Percentiles rank a stretch among this genome's conserved stretches.
Conservation (phyloP, 2,113 vertebrate species). For the Myotis lucifugus region DNA sequence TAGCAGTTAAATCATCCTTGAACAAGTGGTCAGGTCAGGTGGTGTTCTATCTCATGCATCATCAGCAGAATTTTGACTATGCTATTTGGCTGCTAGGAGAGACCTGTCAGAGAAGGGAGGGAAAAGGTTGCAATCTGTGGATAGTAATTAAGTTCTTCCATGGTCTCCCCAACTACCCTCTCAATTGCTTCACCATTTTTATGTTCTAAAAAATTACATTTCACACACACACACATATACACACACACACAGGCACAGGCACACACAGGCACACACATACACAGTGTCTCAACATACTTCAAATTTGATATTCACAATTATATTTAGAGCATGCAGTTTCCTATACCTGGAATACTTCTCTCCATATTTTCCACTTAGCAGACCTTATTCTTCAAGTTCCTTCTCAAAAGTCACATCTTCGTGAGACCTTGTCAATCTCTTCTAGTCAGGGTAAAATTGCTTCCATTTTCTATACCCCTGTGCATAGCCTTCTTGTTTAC, state of each 20-base stretch:
- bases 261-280: fast-evolving
- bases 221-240: neutral
- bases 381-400: neutral
- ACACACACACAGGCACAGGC: no score
- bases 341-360: neutral
- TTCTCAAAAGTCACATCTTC: neutral
- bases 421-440: neutral
- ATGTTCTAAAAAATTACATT: neutral
- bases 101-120: neutral
- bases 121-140: neutral
- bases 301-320: neutral
- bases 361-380: neutral
- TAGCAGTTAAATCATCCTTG: slow-evolving; percentile 17
- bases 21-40: neutral
- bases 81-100: neutral
- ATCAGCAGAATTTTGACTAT: neutral
- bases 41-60: neutral
- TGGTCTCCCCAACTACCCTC: neutral
- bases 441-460: neutral
- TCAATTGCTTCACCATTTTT: neutral
- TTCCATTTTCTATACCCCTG: neutral
- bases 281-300: neutral
- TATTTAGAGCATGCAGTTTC: neutral
- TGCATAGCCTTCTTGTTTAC: neutral
- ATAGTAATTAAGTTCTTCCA: neutral